Base-by-base conservation (phyloP, 2,113 vertebrate species). In the Hemicordylus capensis region DNA sequence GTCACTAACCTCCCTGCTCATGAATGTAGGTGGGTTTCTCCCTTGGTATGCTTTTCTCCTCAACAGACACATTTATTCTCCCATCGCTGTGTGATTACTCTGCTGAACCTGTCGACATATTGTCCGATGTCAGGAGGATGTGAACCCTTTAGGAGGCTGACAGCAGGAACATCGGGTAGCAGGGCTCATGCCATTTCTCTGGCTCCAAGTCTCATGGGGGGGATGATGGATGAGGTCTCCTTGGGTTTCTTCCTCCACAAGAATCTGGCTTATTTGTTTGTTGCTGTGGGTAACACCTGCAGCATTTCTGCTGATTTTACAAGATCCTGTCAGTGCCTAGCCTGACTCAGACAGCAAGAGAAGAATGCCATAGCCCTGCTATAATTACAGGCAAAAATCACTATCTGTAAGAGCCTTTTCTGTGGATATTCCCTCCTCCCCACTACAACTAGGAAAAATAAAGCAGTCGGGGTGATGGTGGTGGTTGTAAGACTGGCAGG, bases 1-100 rank as follows among this genome's bases (percentile, higher is more conserved):
- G 58, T 89, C 78, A 66, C 75, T 91, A 73, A 14, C 24, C 84
- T 78, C 58, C 92, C 76, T 28, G 4, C 59, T 81, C 84, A 70
- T 20, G 77, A 67, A 87, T 59, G 77, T n/a, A 80, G 31, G 54
- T 14, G 66, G n/a, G 26, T 26, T 28, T 80, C 1, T 87, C 34
- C 77, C 67, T 39, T 17, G 58, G 31, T 89, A 44, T 44, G 51
- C 81, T 72, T 85, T 73, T 26, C 83, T 5, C 66, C 34, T 28
- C 42, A 10, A 59, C 19, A 37, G 46, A n/a, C 22, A 56, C 34
- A 39, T 66, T 31, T 76, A 73, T 87, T 91, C 89, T 76, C 44
- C 74, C 61, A 20, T 66, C 75, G 39, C 1, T 26, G 73, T 48
- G 54, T 77, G 85, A 78, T 89, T 91, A 42, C 26, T 7, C 69